Conservation (phyloP, 2,113 vertebrate genomes). For the Malurus elegans region DNA sequence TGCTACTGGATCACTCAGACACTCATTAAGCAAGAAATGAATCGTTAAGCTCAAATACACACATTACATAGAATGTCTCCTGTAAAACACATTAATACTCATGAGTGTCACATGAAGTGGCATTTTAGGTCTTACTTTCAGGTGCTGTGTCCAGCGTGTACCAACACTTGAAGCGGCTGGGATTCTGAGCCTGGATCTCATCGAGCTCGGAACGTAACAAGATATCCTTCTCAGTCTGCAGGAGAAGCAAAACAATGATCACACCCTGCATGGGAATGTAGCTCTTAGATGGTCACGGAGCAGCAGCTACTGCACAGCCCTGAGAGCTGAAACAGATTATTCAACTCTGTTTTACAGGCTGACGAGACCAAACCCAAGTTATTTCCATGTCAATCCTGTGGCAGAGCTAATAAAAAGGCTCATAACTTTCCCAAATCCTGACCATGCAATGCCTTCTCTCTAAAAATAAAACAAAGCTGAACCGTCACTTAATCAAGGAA, state of each 20-base stretch:
- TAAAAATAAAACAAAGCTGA: not conserved
- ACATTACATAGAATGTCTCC: not conserved
- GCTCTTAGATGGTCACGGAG: not conserved
- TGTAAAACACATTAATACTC: not conserved
- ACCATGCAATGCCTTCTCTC: not conserved
- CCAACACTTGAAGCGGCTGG: constrained; percentile 89
- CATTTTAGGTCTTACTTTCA: constrained; percentile 72
- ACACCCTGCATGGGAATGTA: not conserved
- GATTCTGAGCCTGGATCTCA: constrained; percentile 82
- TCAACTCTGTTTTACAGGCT: not conserved
- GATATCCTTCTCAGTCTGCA: constrained; percentile 92
- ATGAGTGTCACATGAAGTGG: not conserved
- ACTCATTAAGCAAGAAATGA: not conserved
- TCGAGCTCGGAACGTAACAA: constrained; percentile 88
- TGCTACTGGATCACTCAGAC: not conserved
- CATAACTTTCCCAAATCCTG: not conserved
- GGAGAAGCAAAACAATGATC: not conserved
- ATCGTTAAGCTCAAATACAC: not conserved
- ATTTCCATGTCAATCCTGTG: not conserved
- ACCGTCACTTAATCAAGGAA: not conserved
- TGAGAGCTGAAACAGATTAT: not conserved
- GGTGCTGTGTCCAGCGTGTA: constrained; percentile 89
- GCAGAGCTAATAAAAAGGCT: not conserved
- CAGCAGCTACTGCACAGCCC: not conserved
- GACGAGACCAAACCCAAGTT: not conserved